Evolutionary conservation across 2,113 vertebrate species (phyloP), one percentile per base, ranked within the genome.

Genomic region (Antennarius striatus): DNA sequence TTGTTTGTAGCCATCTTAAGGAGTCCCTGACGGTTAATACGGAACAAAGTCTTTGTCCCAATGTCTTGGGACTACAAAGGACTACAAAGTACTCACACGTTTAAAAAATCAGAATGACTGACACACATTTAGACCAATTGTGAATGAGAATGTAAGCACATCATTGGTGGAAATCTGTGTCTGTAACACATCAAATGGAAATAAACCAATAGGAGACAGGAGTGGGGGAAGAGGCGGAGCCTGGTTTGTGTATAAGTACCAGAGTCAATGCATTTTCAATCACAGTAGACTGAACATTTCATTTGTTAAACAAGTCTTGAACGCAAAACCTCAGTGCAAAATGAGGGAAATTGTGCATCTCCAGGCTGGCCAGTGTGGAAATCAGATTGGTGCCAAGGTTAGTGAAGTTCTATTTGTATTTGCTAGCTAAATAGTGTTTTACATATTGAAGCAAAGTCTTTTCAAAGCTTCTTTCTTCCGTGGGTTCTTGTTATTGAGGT

Each of bases 291-390:
- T 22, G 22, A 22, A 22, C 22, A 22, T 22, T 22, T 22, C 1
- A 1, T 22, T 22, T 2, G 22, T 22, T 22, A 22, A 22, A 22
- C 22, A 22, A 22, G 22, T 36, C 32, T 4, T 36, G 2, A 4
- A 7, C 32, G 48, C 17, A 0, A 9, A 51, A 4, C 49, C 45
- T 47, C 1, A 47, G 3, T 15, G 1, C 51, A 53, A 75, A 73
- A 90, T 97, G 96, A 96, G 96, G 91, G 96, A 98, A 94, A 98
- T 98, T 78, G 96, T 98, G 46, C 96, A 98, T 91, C 96, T 98
- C 73, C 96, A 98, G 78, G 96, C 96, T 68, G 96, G 96, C 68
- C 96, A 97, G 85, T 98, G 96, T 80, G 96, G 96, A 77, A 98
- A 97, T 91, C 96, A 97, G 91, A 98, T 96, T 76, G 96, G 96